phyloP scores from a whole-genome alignment of 2,113 vertebrate genomes.

The Sialia sialis region DNA sequence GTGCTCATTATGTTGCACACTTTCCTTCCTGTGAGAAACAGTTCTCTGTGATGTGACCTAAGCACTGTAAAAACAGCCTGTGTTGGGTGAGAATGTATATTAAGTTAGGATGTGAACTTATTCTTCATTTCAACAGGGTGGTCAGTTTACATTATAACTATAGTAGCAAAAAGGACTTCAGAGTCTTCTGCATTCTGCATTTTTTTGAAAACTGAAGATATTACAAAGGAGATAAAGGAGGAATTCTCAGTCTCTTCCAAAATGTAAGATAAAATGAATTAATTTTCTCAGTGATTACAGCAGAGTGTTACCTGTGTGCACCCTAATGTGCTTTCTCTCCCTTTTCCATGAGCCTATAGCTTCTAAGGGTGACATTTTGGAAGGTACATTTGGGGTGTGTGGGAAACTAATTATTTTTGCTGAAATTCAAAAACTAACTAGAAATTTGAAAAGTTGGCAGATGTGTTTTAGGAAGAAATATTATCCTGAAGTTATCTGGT shows the following conservation, averaged over 20 bases:
- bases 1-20: background rate
- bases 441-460: background rate
- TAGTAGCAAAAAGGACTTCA: background rate
- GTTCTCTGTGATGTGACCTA: background rate
- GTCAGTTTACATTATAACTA: background rate
- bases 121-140: background rate
- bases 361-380: background rate
- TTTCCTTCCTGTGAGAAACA: background rate
- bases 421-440: background rate
- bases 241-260: background rate
- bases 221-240: background rate
- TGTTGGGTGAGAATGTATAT: background rate
- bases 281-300: background rate
- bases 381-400: accelerated
- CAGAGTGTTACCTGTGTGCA: background rate
- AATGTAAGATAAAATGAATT: background rate
- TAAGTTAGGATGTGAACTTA: background rate
- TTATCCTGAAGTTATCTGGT: background rate
- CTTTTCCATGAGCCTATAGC: background rate
- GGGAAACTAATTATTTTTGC: background rate
- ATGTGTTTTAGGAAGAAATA: background rate
- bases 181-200: background rate
- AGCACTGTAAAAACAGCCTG: background rate
- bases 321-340: background rate
- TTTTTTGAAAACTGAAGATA: background rate